Evolutionary conservation across 1,140 invertebrate genomes (phyloP).

Genomic region (Limonius californicus): DNA sequence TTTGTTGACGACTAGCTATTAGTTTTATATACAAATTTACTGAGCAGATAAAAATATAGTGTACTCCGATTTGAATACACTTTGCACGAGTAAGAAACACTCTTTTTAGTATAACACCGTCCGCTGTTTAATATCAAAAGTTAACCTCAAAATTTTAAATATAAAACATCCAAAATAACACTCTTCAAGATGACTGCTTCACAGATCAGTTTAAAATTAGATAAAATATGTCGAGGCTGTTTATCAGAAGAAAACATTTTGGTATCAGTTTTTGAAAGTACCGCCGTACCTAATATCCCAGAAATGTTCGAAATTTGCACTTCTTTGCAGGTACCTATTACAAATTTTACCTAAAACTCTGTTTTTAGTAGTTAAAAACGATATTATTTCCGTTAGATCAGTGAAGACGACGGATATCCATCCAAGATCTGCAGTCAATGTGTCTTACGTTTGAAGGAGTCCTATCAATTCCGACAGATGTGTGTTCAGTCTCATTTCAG

Average conservation of each 20-base stretch:
- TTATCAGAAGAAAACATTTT: neutral
- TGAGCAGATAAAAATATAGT: too few relatives aligned
- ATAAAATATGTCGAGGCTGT: neutral
- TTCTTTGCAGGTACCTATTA: neutral
- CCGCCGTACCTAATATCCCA: neutral
- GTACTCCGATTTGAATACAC: too few relatives aligned
- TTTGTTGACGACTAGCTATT: too few relatives aligned
- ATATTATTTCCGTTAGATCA: neutral
- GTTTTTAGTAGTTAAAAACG: neutral
- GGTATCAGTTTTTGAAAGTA: neutral
- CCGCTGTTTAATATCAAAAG: too few relatives aligned
- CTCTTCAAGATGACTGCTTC: neutral
- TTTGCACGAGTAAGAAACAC: too few relatives aligned
- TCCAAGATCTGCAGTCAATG: neutral
- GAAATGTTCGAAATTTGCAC: neutral
- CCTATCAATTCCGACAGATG: neutral
- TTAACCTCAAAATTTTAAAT: too few relatives aligned
- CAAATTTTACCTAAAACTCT: neutral
- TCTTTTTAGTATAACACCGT: too few relatives aligned
- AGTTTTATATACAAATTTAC: too few relatives aligned
- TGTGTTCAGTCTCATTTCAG: neutral
- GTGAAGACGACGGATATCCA: neutral
- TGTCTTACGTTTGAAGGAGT: neutral
- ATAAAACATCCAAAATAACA: too few relatives aligned
- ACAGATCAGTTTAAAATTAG: neutral